Evolutionary conservation across 1,140 invertebrate genomes (phyloP), one percentile per base, ranked within the genome.

Genomic region (Leucophenga varia): DNA sequence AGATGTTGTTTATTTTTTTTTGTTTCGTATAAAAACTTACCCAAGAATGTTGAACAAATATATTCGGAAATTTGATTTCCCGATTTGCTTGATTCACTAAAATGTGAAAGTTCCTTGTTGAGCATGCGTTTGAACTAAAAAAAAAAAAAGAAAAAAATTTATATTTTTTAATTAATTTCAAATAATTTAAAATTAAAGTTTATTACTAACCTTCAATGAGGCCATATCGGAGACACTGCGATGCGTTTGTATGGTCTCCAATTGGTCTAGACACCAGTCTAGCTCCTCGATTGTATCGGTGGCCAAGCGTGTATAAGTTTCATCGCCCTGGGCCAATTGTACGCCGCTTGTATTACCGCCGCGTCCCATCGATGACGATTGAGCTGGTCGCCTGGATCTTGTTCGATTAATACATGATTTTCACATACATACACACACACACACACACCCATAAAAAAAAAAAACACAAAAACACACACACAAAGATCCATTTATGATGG

Each of bases 21-120:
- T n/a, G n/a, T n/a, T n/a, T n/a, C n/a, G n/a, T n/a, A n/a, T n/a
- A 25, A 25, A 40, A 35, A 84, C 87, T 91, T 79, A 97, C 95
- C 96, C 76, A 99, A 85, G 82, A 98, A 99, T 63, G 95, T 98
- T 51, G 90, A 94, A 80, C 94, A 97, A 76, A 99, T 97, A 78
- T 97, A 99, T 77, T 98, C 95, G 22, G 95, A 97, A 69, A 99
- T 97, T 83, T 98, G 95, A 79, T 97, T 97, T 63, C 95, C 96
- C 49, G 95, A 97, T 81, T 95, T 97, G 76, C 93, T 96, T 40
- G 95, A 97, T 76, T 98, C 96, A 25, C 95, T 97, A 80, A 98
- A 98, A 78, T 98, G 95, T 75, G 92, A 97, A 60, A 99, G 82
- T 79, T 99, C 97, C 81, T 98, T 96, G 81, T 98, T 98, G 73